Conservation (phyloP, 2,888 invertebrate genomes). For the Pyrocoelia pectoralis region DNA sequence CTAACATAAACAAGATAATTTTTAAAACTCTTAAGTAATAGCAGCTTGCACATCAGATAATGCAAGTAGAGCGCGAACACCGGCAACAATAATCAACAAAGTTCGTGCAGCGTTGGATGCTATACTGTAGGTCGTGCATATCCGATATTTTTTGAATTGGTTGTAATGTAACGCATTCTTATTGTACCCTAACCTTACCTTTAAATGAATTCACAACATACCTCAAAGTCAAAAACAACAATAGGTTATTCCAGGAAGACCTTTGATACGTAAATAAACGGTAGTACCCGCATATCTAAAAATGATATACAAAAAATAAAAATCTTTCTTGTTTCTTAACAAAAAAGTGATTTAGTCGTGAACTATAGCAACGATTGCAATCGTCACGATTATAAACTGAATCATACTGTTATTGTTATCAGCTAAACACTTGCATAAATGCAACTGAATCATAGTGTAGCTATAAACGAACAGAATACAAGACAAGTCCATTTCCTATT, state of each 20-base stretch:
- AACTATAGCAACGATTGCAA: conserved; percentile 28
- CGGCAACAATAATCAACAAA: conserved; percentile 41
- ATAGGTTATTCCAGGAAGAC: conserved; percentile 20
- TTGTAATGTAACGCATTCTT: conserved; percentile 33
- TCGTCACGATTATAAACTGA: conserved; percentile 28
- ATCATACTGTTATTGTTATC: conserved; percentile 23
- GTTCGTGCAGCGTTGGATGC: conserved; percentile 40
- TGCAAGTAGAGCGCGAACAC: conserved; percentile 40
- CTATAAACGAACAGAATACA: neutral
- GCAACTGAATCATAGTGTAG: conserved; percentile 18
- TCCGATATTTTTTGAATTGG: conserved; percentile 32
- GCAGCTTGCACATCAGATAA: conserved; percentile 41
- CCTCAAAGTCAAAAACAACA: conserved; percentile 22
- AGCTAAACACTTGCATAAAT: conserved; percentile 26
- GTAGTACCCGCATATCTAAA: neutral
- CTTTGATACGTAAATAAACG: conserved; percentile 16
- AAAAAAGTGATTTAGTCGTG: conserved; percentile 18
- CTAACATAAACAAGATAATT: conserved; percentile 24
- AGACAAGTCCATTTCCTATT: neutral
- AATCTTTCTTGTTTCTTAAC: neutral
- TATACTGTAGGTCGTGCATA: conserved; percentile 40
- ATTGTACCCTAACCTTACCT: conserved; percentile 21
- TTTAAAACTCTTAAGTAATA: conserved; percentile 37
- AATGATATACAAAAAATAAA: neutral
- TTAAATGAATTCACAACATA: conserved; percentile 24